Conservation (phyloP, 2,888 invertebrate genomes). For the Lucinisca nassula region DNA sequence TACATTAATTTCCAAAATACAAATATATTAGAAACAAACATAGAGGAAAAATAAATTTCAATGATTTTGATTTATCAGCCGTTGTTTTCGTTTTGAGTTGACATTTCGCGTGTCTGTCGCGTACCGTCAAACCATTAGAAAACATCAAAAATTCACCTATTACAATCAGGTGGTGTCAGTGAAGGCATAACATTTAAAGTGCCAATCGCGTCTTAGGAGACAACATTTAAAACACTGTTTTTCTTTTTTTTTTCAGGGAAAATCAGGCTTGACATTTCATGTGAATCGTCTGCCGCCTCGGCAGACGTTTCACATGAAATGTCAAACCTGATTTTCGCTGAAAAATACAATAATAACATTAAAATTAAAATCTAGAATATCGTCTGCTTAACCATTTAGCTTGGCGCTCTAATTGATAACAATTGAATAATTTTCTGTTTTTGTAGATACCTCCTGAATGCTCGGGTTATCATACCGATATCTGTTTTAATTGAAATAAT, state of each 20-base stretch:
- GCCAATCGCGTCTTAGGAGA: no score
- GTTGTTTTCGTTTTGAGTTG: background rate
- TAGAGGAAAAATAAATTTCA: background rate
- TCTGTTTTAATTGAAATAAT: background rate
- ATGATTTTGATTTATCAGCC: background rate
- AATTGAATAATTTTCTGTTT: background rate
- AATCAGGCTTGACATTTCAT: no score
- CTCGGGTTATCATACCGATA: background rate
- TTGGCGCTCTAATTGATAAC: no score
- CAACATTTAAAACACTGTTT: no score
- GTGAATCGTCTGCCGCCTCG: no score
- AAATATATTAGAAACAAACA: background rate
- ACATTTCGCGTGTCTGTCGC: slow-evolving; percentile 12
- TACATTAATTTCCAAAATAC: background rate
- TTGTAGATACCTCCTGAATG: background rate
- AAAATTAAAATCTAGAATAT: no score
- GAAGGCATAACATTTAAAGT: no score
- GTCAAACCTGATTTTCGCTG: no score
- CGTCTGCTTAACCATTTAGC: no score
- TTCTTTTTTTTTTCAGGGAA: no score
- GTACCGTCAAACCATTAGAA: background rate
- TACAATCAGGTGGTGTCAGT: background rate
- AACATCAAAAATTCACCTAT: background rate
- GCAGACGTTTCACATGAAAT: no score
- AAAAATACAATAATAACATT: no score